Evolutionary conservation across 2,797 vertebrate species (phyloP), one percentile per base, ranked within the genome.

Genomic region (Pogonophryne albipinna): DNA sequence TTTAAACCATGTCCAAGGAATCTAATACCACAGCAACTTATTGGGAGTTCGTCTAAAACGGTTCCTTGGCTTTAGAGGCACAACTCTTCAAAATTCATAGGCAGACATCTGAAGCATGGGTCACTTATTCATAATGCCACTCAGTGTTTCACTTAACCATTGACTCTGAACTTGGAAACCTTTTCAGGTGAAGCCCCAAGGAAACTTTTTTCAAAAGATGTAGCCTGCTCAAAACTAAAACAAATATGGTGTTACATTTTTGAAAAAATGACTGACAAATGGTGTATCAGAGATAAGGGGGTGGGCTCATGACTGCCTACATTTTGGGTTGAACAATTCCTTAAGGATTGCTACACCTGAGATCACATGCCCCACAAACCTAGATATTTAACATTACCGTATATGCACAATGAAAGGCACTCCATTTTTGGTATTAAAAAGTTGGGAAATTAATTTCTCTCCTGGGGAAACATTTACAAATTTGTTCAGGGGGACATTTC

Each of bases 381-480:
- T 63, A 59, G 34, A 58, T 80, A 63, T 61, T 19, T 20, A 41
- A 60, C 34, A 64, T 59, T 16, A 31, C 27, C 44, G 20, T 19
- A 17, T 69, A 10, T 60, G 44, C 71, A 73, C 10, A 79, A 31
- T 27, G 31, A 67, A 61, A 46, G 42, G 8, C 62, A 56, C 59
- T 77, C 41, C 7, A 41, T 42, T 44, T 65, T 41, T 61, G 38
- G 27, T 68, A 41, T 74, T 20, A 16, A 71, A 72, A 75, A 75
- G n/a, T 56, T 61, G 49, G 60, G n/a, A 63, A 80, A 74, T 72
- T 52, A 78, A 68, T 50, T 73, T 52, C 9, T 80, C 79, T 78
- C 56, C 10, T 1, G 58, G 45, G 72, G 16, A 10, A 52, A 72
- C 12, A 11, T 59, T 53, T 10, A 46, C 23, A 67, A 7, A 50